These are phyloP conservation scores for Drosophila kanapiae DNA, from an alignment of 1,140 invertebrate species.

Conservation along the genomic window DNA sequence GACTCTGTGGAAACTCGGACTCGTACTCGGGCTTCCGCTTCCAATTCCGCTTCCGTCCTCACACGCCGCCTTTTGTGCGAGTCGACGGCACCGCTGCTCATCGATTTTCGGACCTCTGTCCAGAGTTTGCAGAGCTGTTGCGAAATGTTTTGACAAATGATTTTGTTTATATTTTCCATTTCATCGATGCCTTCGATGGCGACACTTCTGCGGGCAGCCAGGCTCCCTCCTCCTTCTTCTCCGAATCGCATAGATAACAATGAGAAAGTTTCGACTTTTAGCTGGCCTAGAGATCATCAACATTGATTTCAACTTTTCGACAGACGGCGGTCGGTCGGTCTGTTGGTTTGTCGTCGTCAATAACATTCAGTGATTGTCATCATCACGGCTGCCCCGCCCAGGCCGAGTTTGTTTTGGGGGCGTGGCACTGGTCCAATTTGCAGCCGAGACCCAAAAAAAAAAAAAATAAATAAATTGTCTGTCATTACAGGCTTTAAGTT, in stretches of 20 bases:
- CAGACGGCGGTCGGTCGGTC: conserved; percentile 6
- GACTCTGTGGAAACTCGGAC: conserved; percentile 1
- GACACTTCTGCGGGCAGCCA: conserved; percentile 60
- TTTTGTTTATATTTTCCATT: conserved; percentile 84
- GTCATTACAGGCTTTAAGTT: conserved; percentile 71
- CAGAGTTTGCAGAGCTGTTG: conserved; percentile 70
- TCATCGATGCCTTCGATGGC: conserved; percentile 69
- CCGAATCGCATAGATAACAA: conserved; percentile 60
- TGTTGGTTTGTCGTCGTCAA: conserved; percentile 21
- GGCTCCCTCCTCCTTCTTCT: background rate
- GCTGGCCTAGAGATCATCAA: conserved; percentile 69
- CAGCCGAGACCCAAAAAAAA: conserved; percentile 42
- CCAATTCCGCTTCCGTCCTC: conserved; percentile 64
- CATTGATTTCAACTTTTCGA: conserved; percentile 71
- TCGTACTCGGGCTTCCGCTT: conserved; percentile 53
- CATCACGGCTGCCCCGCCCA: conserved; percentile 44
- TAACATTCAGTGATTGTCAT: conserved; percentile 56
- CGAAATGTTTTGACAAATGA: conserved; percentile 82
- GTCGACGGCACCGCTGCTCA: conserved; percentile 30
- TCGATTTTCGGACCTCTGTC: conserved; percentile 43
- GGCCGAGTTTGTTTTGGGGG: conserved; percentile 43
- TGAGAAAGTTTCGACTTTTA: conserved; percentile 61
- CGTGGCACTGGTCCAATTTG: conserved; percentile 50
- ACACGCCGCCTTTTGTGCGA: conserved; percentile 60
- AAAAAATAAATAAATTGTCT: conserved; percentile 70